Evolutionary conservation across 2,888 invertebrate genomes (phyloP).

Genomic region (Hypolimnas misippus): DNA sequence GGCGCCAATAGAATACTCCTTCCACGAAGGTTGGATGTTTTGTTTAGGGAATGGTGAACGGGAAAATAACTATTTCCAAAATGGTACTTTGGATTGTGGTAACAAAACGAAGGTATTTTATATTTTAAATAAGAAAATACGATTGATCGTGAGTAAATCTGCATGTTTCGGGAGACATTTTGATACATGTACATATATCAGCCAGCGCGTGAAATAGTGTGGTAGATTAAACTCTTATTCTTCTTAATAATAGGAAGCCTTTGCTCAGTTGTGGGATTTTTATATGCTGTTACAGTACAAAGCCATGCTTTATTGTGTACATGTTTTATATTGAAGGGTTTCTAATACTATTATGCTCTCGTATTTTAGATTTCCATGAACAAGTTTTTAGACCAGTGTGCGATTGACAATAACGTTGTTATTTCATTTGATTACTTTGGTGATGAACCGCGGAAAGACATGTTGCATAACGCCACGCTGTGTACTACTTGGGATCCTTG

Average conservation of each 20-base stretch:
- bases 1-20: constrained; percentile 77
- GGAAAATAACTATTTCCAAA: constrained; percentile 75
- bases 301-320: too few relatives aligned
- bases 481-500: constrained; percentile 78
- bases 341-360: too few relatives aligned
- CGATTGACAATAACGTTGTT: constrained; percentile 75
- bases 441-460: constrained; percentile 76
- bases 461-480: constrained; percentile 74
- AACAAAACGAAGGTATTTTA: constrained; percentile 74
- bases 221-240: too few relatives aligned
- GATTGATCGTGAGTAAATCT: too few relatives aligned
- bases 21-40: constrained; percentile 79
- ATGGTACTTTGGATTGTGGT: constrained; percentile 77
- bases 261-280: too few relatives aligned
- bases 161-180: too few relatives aligned
- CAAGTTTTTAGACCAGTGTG: constrained; percentile 66
- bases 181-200: too few relatives aligned
- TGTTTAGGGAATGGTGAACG: constrained; percentile 77
- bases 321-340: too few relatives aligned
- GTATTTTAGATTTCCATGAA: constrained; percentile 61
- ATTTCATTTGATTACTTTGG: constrained; percentile 78
- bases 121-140: too few relatives aligned
- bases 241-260: too few relatives aligned
- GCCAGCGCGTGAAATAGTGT: too few relatives aligned
- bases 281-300: too few relatives aligned